Evolutionary conservation across 2,888 invertebrate genomes (phyloP), one percentile per base, ranked within the genome.

Genomic region (Slavum lentiscoides): DNA sequence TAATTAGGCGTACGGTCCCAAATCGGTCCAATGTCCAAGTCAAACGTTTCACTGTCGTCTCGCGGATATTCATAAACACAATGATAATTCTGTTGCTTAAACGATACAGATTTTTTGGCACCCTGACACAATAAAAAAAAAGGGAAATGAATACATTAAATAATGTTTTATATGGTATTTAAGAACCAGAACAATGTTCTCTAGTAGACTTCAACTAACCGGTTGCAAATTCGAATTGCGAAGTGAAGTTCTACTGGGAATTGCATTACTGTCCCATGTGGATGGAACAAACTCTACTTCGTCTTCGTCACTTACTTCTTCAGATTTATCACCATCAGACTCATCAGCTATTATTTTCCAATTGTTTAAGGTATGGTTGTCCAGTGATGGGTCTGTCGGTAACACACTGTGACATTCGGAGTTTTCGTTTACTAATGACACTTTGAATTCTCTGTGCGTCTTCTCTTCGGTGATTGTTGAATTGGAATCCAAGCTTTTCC

Each of bases 21-120:
- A 87, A 86, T 83, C 86, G 86, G 87, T 87, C 87, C 85, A 85
- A 85, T 72, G 15, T 70, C 83, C 9, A 81, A 82, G 37, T 85
- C 86, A 85, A 72, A 67, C 5, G 83, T 85, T 82, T 87, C 85
- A 77, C 86, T 84, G 61, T 89, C 90, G 87, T 93, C 93, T 84
- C 92, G 91, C 72, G 94, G 94, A 87, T 94, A 94, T 87, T 94
- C 93, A 87, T 93, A 94, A 82, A 94, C 92, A 85, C 93, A 92
- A 87, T 93, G 93, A 87, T 93, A 93, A 86, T 92, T 92, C 87
- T 93, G 93, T 75, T 93, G 91, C 85, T 94, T 93, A 88, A 94
- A 94, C 87, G 92, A 92, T 69, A 94, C 94, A 84, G 90, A 90
- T 86, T 91, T 91, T 87, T 91, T 91, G 55, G 86, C 84, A 83